Conservation (phyloP, 2,888 invertebrate species). For the Tetropium fuscum region DNA sequence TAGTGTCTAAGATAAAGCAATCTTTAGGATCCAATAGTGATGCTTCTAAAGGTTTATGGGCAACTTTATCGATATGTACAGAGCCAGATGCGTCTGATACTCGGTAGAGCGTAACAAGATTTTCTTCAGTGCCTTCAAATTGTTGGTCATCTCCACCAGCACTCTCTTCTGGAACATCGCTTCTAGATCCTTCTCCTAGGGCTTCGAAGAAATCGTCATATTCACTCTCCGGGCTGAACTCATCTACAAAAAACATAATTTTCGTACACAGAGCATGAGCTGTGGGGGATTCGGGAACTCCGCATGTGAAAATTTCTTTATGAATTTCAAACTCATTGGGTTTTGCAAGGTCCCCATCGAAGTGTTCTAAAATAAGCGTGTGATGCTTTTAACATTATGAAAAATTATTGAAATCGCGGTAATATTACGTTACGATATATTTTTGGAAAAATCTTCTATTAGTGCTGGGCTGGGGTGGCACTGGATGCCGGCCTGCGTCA, state of each 20-base stretch:
- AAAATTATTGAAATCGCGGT: too few relatives aligned
- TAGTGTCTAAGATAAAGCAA: slow-evolving; percentile 84
- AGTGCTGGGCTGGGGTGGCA: too few relatives aligned
- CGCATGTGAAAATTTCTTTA: too few relatives aligned
- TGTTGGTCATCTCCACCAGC: slow-evolving; percentile 81
- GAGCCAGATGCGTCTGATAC: slow-evolving; percentile 77
- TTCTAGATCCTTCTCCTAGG: slow-evolving; percentile 80
- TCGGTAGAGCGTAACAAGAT: slow-evolving; percentile 75
- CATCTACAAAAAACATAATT: slow-evolving; percentile 66
- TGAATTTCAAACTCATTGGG: too few relatives aligned
- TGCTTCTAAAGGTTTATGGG: slow-evolving; percentile 79
- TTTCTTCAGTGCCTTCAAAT: slow-evolving; percentile 77
- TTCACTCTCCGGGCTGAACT: slow-evolving; percentile 74
- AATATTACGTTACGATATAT: too few relatives aligned
- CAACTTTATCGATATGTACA: slow-evolving; percentile 66
- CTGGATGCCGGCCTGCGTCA: too few relatives aligned
- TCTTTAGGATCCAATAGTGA: slow-evolving; percentile 80
- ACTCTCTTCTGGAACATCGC: slow-evolving; percentile 78
- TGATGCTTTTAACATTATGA: too few relatives aligned
- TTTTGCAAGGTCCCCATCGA: too few relatives aligned
- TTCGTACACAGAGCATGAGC: background rate
- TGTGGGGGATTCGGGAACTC: background rate
- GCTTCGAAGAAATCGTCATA: slow-evolving; percentile 81
- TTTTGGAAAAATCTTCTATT: too few relatives aligned
- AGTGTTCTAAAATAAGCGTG: too few relatives aligned